A percentile compares a stretch with the other conserved stretches of the same genome.
phyloP scores from a whole-genome alignment of 1,140 invertebrate species.

The Capitella teleta region DNA sequence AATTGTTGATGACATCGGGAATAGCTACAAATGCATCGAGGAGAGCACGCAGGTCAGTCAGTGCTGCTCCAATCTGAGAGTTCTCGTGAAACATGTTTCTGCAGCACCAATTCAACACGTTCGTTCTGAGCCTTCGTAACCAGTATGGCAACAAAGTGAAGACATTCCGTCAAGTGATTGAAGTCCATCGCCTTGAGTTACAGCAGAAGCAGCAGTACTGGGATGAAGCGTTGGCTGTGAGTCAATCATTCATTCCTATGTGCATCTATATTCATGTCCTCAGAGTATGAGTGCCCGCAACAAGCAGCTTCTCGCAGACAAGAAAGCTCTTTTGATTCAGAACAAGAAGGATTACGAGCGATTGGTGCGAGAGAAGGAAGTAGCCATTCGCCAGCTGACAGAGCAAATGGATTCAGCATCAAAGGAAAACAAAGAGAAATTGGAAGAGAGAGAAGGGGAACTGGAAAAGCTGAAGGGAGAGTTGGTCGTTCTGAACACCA shows the following conservation, averaged over 20 bases:
- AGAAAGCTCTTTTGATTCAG: slow-evolving; percentile 27
- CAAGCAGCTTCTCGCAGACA: slow-evolving; percentile 29
- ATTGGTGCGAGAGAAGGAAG: slow-evolving; percentile 29
- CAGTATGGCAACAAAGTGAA: slow-evolving; percentile 26
- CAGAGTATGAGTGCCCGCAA: slow-evolving; percentile 32
- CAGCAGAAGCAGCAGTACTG: slow-evolving; percentile 29
- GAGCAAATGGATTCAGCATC: background rate
- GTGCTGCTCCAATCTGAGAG: background rate
- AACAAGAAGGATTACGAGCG: slow-evolving; percentile 28
- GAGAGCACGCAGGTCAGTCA: slow-evolving; percentile 31
- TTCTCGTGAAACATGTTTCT: background rate
- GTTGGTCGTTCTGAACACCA: too few species aligned
- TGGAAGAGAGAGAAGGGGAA: slow-evolving; percentile 2
- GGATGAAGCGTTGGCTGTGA: slow-evolving; percentile 27
- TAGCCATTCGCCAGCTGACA: background rate
- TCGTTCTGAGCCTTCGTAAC: slow-evolving; percentile 26
- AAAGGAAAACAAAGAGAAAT: background rate
- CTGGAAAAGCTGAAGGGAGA: background rate
- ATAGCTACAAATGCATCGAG: slow-evolving; percentile 30
- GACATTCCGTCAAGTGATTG: slow-evolving; percentile 32
- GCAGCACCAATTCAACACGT: slow-evolving; percentile 35
- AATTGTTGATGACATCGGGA: slow-evolving; percentile 32
- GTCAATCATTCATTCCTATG: background rate
- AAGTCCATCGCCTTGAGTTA: slow-evolving; percentile 22
- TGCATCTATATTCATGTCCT: slow-evolving; percentile 8